phyloP scores from a whole-genome alignment of 2,888 invertebrate genomes.

The Ctena decussata region DNA sequence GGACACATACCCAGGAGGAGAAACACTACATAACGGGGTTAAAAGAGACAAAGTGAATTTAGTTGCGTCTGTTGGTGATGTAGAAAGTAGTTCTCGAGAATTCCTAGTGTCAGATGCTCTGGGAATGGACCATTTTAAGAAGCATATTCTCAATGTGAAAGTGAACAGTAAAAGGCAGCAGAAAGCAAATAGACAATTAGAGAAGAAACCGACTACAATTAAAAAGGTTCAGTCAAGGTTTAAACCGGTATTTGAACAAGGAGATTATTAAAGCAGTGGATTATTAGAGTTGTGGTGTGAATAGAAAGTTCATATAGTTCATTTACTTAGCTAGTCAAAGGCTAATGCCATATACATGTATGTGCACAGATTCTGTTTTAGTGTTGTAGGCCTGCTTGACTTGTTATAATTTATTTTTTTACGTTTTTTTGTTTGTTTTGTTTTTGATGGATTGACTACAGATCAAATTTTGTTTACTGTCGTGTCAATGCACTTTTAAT shows the following conservation, averaged over 20 bases:
- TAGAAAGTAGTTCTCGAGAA: neutral
- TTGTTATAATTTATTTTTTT: too few species aligned
- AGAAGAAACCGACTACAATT: neutral
- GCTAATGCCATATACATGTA: too few species aligned
- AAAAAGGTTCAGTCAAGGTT: constrained; percentile 14
- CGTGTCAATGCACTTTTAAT: too few species aligned
- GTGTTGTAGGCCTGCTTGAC: too few species aligned
- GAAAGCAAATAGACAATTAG: neutral
- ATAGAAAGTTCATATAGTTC: too few species aligned
- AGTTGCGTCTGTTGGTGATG: neutral
- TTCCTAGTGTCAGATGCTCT: constrained; percentile 45
- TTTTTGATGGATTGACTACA: too few species aligned
- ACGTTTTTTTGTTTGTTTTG: too few species aligned
- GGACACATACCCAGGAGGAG: neutral
- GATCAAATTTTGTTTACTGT: too few species aligned
- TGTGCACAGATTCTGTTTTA: too few species aligned
- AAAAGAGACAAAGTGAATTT: neutral
- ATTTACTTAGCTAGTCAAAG: too few species aligned
- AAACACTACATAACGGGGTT: neutral
- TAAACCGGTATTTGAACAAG: constrained; percentile 47
- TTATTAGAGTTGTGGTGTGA: too few species aligned
- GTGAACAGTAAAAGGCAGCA: constrained; percentile 28
- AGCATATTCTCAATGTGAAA: constrained; percentile 53
- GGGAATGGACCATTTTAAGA: constrained; percentile 56
- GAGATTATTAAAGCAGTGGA: neutral